Percentiles rank a stretch among this genome's conserved stretches.
Conservation (phyloP, 2,797 vertebrate genomes). For the Rhinophrynus dorsalis region DNA sequence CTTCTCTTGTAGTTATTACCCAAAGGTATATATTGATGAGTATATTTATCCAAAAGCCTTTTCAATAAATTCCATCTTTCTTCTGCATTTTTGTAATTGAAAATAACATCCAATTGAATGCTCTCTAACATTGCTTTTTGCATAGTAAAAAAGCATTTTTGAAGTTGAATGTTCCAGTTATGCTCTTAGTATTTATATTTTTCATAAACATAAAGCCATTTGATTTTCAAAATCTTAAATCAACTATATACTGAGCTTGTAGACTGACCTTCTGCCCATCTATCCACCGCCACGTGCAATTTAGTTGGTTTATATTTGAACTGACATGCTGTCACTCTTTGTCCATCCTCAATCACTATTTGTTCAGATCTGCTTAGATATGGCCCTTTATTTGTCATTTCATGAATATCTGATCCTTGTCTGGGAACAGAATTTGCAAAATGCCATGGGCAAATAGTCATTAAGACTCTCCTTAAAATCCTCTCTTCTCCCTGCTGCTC, state of each 20-base stretch:
- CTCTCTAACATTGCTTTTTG: too few relatives aligned
- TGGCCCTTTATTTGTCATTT: constrained; percentile 31
- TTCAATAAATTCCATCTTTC: too few relatives aligned
- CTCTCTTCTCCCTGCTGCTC: constrained; percentile 9
- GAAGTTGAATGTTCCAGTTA: too few relatives aligned
- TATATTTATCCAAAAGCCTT: too few relatives aligned
- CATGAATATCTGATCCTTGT: constrained; percentile 36
- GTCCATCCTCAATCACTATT: constrained; percentile 48
- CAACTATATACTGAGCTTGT: background rate
- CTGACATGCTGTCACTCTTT: constrained; percentile 47
- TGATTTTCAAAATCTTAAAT: constrained; percentile 12
- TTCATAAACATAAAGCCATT: constrained; percentile 9
- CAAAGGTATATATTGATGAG: too few relatives aligned
- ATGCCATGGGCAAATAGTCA: constrained; percentile 28
- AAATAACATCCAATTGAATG: too few relatives aligned
- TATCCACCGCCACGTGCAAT: constrained; percentile 10
- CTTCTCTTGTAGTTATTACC: too few relatives aligned
- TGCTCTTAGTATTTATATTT: background rate
- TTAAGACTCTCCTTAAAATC: constrained; percentile 49
- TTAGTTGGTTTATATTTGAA: constrained; percentile 45
- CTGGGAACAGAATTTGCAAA: constrained; percentile 38
- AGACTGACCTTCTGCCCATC: constrained; percentile 30
- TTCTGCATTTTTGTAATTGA: too few relatives aligned
- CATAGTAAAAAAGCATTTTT: too few relatives aligned
- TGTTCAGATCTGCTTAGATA: constrained; percentile 46